A percentile compares a stretch with the other conserved stretches of the same genome.
Evolutionary conservation across 2,888 invertebrate genomes (phyloP).

Genomic region (Portevinia maculata): DNA sequence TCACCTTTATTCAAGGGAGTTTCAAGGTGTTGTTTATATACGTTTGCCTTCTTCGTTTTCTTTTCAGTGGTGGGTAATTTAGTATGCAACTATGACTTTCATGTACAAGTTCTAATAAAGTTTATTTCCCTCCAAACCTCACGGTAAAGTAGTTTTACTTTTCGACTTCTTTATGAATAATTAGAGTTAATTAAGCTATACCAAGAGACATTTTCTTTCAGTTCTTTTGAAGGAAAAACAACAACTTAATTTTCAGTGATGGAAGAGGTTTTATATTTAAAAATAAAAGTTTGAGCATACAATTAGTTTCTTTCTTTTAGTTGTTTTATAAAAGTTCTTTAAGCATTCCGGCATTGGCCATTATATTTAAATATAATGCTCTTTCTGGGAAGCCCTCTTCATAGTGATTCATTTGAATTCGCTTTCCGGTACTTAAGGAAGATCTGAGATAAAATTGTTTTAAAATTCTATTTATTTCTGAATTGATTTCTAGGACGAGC

Average conservation of each 20-base stretch:
- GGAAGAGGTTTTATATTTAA: neutral
- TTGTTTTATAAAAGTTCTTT: neutral
- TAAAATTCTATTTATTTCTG: too few species aligned
- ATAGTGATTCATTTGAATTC: too few species aligned
- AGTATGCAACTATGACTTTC: slow-evolving; percentile 17
- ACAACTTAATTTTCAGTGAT: neutral
- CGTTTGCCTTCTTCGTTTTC: neutral
- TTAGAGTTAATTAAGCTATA: slow-evolving; percentile 25
- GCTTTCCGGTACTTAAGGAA: too few species aligned
- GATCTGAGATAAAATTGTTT: too few species aligned
- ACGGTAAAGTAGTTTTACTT: slow-evolving; percentile 17
- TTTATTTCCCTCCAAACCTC: neutral
- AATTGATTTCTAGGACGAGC: too few species aligned
- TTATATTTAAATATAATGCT: neutral
- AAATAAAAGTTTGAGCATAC: neutral
- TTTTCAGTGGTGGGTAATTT: neutral
- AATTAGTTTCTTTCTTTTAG: neutral
- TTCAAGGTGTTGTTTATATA: neutral
- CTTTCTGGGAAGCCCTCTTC: too few species aligned
- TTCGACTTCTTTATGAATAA: slow-evolving; percentile 33
- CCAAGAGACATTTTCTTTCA: neutral
- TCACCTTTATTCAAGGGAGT: neutral
- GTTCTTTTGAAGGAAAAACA: neutral
- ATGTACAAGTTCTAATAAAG: neutral
- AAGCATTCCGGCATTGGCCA: neutral